Conservation (phyloP, 2,888 invertebrate species). For the Torymus tubicola region DNA sequence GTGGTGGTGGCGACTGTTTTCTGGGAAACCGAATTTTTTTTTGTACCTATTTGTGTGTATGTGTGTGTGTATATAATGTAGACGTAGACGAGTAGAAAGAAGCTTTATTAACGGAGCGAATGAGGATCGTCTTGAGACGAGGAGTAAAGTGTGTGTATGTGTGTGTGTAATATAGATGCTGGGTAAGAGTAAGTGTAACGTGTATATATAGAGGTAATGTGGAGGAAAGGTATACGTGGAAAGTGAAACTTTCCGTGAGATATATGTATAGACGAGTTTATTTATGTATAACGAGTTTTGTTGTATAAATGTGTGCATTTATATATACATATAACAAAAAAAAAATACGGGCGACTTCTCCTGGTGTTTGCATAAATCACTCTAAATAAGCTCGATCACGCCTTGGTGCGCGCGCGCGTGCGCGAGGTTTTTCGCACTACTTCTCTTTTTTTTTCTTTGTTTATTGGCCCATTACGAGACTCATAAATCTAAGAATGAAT, state of each 20-base stretch:
- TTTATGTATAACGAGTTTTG: not conserved
- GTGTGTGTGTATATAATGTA: not conserved
- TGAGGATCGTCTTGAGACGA: not conserved
- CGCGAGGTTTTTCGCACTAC: too few species aligned
- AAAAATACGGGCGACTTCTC: too few species aligned
- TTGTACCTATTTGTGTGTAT: not conserved
- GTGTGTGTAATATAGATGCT: too few species aligned
- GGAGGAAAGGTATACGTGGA: not conserved
- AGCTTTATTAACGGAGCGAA: not conserved
- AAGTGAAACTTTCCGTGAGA: conserved; percentile 20
- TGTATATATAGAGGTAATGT: not conserved
- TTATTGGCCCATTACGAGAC: not conserved
- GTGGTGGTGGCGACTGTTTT: not conserved
- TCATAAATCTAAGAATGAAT: conserved; percentile 14
- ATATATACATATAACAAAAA: too few species aligned
- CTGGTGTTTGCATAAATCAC: too few species aligned
- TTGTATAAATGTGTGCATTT: not conserved
- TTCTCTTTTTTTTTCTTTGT: too few species aligned
- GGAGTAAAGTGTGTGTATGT: too few species aligned
- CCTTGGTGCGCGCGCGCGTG: too few species aligned
- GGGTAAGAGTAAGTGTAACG: too few species aligned
- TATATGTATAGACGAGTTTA: not conserved
- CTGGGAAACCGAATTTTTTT: not conserved
- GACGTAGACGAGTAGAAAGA: not conserved
- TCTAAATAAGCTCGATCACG: too few species aligned